A percentile compares a stretch with the other conserved stretches of the same genome.
Conservation (phyloP, 2,113 vertebrate genomes). For the Spermophilus dauricus region DNA sequence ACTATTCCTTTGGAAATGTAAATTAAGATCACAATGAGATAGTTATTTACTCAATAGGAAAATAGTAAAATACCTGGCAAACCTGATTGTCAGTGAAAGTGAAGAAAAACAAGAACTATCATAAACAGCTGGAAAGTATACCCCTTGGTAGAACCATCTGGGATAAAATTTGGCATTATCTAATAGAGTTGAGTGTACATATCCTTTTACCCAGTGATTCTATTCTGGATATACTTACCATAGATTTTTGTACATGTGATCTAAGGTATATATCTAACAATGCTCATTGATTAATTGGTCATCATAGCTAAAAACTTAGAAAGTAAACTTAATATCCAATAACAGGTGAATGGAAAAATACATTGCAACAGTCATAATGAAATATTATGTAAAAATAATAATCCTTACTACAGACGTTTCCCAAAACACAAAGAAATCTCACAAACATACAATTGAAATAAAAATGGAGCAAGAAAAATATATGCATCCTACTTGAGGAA, state of each 20-base stretch:
- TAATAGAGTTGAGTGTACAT: background rate
- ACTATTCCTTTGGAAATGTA: background rate
- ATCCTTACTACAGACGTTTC: background rate
- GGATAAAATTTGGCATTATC: background rate
- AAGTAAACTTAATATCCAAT: background rate
- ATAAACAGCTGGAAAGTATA: background rate
- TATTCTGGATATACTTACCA: background rate
- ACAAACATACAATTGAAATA: background rate
- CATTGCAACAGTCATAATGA: background rate
- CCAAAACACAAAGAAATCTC: background rate
- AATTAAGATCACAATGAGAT: slow-evolving; percentile 24
- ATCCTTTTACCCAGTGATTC: background rate
- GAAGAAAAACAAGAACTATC: background rate
- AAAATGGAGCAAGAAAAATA: background rate
- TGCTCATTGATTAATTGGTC: background rate
- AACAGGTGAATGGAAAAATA: background rate
- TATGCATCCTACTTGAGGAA: background rate
- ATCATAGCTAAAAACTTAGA: background rate
- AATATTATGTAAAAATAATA: background rate
- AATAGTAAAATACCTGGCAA: background rate
- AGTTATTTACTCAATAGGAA: background rate
- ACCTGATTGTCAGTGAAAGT: background rate
- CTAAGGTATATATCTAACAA: background rate
- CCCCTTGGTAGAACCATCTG: background rate
- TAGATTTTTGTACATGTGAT: background rate